Percentiles rank a stretch among this genome's conserved stretches.
Evolutionary conservation across 30 jellyfish, hydroid and myxozoan species (phyloP).

Genomic region (Thelohanellus kitauei): DNA sequence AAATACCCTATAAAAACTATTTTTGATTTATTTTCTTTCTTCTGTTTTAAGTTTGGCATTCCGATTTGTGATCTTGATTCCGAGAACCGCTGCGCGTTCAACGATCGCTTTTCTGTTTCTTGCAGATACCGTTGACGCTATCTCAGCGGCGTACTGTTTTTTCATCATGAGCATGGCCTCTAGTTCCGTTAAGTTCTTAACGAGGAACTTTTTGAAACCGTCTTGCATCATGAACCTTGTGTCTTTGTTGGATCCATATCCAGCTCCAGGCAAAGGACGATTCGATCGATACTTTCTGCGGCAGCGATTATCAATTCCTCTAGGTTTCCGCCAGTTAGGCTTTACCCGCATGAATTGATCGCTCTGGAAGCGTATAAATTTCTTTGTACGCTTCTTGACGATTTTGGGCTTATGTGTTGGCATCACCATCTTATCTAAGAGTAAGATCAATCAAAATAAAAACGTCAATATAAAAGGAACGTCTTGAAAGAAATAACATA

Average conservation of each 20-base stretch:
- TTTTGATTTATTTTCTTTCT: conserved; percentile 28
- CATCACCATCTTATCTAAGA: conserved; percentile 71
- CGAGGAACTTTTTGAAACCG: conserved; percentile 71
- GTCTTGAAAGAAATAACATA: too few species aligned
- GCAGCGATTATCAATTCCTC: conserved; percentile 86
- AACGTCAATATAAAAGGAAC: too few species aligned
- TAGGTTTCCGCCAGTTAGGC: conserved; percentile 76
- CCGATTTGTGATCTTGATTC: conserved; percentile 43
- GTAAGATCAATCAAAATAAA: too few species aligned
- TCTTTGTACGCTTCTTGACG: conserved; percentile 51
- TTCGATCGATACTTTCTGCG: conserved; percentile 55
- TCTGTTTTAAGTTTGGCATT: conserved; percentile 57
- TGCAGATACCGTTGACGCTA: conserved; percentile 52
- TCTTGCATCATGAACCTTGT: conserved; percentile 75
- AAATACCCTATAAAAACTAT: not conserved
- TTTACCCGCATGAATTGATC: conserved; percentile 34
- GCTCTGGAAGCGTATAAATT: conserved; percentile 58
- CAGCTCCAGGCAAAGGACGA: conserved; percentile 54
- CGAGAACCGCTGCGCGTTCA: conserved; percentile 60
- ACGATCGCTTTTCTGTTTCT: conserved; percentile 53
- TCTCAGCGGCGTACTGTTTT: conserved; percentile 67
- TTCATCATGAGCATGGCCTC: conserved; percentile 60
- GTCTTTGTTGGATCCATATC: conserved; percentile 57
- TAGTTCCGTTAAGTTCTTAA: conserved; percentile 47
- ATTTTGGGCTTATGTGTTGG: conserved; percentile 52